Evolutionary conservation across 2,113 vertebrate species (phyloP).

Genomic region (Pampusana beccarii): DNA sequence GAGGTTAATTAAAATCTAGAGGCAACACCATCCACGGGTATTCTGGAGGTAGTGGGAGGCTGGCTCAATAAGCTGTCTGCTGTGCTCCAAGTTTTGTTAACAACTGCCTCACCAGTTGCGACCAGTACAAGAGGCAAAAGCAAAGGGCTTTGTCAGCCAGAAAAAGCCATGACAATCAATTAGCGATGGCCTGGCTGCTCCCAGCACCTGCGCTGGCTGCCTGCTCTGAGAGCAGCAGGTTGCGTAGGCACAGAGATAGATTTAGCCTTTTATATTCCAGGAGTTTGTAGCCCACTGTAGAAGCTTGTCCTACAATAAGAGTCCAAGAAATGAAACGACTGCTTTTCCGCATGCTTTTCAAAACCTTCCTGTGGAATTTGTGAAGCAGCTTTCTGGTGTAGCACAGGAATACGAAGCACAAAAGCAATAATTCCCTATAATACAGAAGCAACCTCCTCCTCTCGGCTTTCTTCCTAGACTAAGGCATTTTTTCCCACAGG

Average conservation of each 20-base stretch:
- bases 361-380: neutral
- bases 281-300: neutral
- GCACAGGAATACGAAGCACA: neutral
- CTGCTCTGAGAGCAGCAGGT: neutral
- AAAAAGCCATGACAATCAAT: neutral
- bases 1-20: neutral
- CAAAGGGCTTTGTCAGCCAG: neutral
- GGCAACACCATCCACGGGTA: neutral
- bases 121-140: neutral
- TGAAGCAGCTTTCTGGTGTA: constrained; percentile 3
- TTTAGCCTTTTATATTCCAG: neutral
- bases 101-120: neutral
- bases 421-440: neutral
- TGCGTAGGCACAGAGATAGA: neutral
- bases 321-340: neutral
- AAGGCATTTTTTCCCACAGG: neutral
- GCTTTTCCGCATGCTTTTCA: neutral
- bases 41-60: neutral
- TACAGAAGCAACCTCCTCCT: neutral
- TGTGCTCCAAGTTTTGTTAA: neutral
- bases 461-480: neutral
- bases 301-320: neutral
- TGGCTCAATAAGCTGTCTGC: neutral
- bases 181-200: neutral
- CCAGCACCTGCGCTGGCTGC: neutral